phyloP scores from a whole-genome alignment of 2,888 invertebrate genomes.

The Alloscopus bannaensis region DNA sequence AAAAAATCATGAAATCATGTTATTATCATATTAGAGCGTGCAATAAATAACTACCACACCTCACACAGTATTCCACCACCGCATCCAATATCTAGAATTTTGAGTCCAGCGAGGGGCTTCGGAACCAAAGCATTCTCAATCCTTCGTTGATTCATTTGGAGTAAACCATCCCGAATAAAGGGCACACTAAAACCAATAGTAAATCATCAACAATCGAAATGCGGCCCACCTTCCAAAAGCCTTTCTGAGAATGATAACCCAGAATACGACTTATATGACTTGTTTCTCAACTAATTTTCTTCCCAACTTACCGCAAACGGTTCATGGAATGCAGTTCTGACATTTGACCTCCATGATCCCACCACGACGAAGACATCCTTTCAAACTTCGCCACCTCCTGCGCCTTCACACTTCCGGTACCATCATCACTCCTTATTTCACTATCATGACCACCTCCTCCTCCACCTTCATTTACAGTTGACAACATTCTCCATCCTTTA shows the following conservation, averaged over 20 bases:
- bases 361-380: slow-evolving; percentile 67
- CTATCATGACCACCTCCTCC: too few species aligned
- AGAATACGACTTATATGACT: too few species aligned
- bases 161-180: slow-evolving; percentile 69
- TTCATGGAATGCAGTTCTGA: slow-evolving; percentile 72
- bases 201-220: too few species aligned
- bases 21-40: neutral
- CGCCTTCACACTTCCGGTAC: slow-evolving; percentile 25
- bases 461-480: too few species aligned
- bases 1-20: too few species aligned
- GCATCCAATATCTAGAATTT: slow-evolving; percentile 70
- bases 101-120: slow-evolving; percentile 64
- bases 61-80: slow-evolving; percentile 72
- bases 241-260: too few species aligned
- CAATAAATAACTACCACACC: slow-evolving; percentile 35
- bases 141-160: slow-evolving; percentile 36
- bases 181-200: slow-evolving; percentile 69
- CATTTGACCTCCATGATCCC: slow-evolving; percentile 68
- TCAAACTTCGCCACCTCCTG: slow-evolving; percentile 71
- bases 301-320: slow-evolving; percentile 65
- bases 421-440: too few species aligned
- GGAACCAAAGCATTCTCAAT: slow-evolving; percentile 26
- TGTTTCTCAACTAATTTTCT: too few species aligned
- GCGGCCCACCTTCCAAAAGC: too few species aligned
- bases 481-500: too few species aligned